These are phyloP conservation scores for Polyploca ridens DNA, from an alignment of 2,888 invertebrate genomes.

Conservation along the genomic window DNA sequence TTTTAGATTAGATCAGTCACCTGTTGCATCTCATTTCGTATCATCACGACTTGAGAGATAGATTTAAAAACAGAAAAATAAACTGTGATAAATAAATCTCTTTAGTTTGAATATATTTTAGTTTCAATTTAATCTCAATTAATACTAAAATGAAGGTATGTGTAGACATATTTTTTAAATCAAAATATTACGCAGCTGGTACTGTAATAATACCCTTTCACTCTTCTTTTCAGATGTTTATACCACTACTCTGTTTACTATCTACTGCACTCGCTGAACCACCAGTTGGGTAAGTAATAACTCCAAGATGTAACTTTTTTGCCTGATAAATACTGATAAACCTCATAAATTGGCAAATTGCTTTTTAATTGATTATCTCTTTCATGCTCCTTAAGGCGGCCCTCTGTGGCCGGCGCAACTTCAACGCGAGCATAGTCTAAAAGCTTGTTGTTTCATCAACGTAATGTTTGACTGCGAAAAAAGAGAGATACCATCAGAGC, in stretches of 20 bases:
- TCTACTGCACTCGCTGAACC: conserved; percentile 63
- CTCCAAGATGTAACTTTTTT: too few species aligned
- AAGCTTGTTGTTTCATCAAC: too few species aligned
- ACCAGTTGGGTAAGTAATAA: conserved; percentile 63
- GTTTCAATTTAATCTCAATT: conserved; percentile 1
- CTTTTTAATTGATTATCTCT: too few species aligned
- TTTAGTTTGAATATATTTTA: not conserved
- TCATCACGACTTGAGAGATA: conserved; percentile 33
- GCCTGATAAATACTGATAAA: too few species aligned
- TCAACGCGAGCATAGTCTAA: too few species aligned
- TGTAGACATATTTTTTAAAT: not conserved
- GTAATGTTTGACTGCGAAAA: too few species aligned
- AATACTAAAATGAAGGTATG: conserved; percentile 39
- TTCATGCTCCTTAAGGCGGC: too few species aligned
- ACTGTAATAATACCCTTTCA: not conserved
- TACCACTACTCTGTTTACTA: conserved; percentile 49
- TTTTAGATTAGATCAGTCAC: conserved; percentile 57
- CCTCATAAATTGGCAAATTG: too few species aligned
- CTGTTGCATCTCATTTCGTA: conserved; percentile 32
- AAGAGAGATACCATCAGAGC: too few species aligned
- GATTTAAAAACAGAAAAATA: not conserved
- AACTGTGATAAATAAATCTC: conserved; percentile 14
- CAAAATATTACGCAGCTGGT: too few species aligned
- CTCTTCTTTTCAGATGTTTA: conserved; percentile 55
- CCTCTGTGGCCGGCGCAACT: too few species aligned